phyloP scores from a whole-genome alignment of 1,140 invertebrate species.

The Drosophila sulfurigaster region DNA sequence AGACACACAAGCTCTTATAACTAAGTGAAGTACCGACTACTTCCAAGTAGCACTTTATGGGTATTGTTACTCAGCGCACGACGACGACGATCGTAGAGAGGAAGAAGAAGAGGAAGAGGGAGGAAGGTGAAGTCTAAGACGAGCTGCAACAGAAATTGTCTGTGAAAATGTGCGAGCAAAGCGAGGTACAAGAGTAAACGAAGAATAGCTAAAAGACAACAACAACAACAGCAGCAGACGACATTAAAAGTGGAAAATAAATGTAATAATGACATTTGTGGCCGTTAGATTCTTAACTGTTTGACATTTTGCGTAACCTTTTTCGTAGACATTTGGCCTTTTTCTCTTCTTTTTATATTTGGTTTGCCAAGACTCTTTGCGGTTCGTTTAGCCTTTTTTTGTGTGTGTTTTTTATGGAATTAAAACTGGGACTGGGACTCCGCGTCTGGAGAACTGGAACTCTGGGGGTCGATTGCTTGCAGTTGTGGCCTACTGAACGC shows the following conservation, averaged over 20 bases:
- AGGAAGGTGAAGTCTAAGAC: conserved; percentile 1
- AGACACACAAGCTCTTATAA: conserved; percentile 18
- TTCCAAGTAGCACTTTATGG: conserved; percentile 50
- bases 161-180: conserved; percentile 60
- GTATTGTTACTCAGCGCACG: conserved; percentile 31
- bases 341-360: conserved; percentile 42
- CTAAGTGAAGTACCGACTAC: conserved; percentile 34
- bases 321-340: conserved; percentile 80
- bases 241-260: conserved; percentile 79
- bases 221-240: conserved; percentile 61
- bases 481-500: conserved; percentile 52
- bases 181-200: conserved; percentile 17
- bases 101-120: neutral
- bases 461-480: neutral
- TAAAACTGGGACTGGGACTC: conserved; percentile 10
- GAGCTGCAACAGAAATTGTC: conserved; percentile 50
- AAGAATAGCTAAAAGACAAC: conserved; percentile 48
- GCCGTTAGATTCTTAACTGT: conserved; percentile 85
- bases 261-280: conserved; percentile 82
- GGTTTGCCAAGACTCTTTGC: conserved; percentile 29
- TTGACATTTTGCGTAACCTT: conserved; percentile 85
- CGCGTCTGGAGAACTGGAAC: neutral
- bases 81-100: neutral
- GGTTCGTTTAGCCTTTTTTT: conserved; percentile 21
- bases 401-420: neutral